Evolutionary conservation across 92 coral and sea anemone species (phyloP).

Genomic region (Paragorgia papillata): DNA sequence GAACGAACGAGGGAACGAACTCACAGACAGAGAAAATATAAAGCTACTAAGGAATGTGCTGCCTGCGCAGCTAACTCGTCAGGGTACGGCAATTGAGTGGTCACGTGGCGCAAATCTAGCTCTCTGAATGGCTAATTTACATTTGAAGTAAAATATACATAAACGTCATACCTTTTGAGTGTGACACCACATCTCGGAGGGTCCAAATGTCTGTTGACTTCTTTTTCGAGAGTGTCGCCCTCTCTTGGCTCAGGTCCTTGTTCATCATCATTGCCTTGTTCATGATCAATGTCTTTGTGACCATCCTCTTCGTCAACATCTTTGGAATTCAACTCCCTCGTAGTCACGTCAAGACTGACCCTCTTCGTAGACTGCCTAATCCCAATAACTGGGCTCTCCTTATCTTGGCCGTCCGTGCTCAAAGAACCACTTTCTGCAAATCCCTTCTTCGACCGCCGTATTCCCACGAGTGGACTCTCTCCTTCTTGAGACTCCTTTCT

Average conservation of each 20-base stretch:
- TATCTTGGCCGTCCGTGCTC: constrained; percentile 8
- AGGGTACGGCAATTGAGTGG: too few relatives aligned
- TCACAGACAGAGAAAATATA: too few relatives aligned
- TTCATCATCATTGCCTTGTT: constrained; percentile 19
- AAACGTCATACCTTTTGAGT: constrained; percentile 26
- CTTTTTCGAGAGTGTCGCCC: constrained; percentile 21
- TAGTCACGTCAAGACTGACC: neutral
- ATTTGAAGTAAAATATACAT: too few relatives aligned
- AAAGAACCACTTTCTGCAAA: neutral
- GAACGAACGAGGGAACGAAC: too few relatives aligned
- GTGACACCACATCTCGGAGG: constrained; percentile 13
- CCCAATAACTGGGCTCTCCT: constrained; percentile 24
- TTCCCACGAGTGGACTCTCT: constrained; percentile 34
- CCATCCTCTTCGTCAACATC: neutral
- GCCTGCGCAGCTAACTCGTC: too few relatives aligned
- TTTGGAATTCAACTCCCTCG: neutral
- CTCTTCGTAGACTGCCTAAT: constrained; percentile 16
- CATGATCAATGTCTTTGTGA: neutral
- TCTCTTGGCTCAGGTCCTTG: constrained; percentile 39
- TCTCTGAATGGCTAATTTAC: too few relatives aligned
- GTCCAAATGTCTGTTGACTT: neutral
- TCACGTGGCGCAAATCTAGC: too few relatives aligned
- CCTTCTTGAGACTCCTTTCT: constrained; percentile 13
- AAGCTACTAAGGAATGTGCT: too few relatives aligned
- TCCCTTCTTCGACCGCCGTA: constrained; percentile 9